These are phyloP conservation scores for Elaeidobius kamerunicus DNA, from an alignment of 2,888 invertebrate genomes.

Conservation along the genomic window DNA sequence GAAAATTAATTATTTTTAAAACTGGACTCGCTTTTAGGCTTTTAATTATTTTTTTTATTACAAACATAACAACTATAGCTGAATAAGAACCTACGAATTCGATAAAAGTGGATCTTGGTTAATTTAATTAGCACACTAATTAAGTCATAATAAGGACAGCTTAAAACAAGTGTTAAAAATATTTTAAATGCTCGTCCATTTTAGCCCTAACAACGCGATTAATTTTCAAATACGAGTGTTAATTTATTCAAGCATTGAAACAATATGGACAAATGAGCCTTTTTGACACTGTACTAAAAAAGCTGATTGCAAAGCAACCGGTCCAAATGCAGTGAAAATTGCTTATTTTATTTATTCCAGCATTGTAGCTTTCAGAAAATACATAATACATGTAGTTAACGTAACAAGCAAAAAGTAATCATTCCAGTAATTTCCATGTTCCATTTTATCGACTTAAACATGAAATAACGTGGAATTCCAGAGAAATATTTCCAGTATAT, in stretches of 20 bases:
- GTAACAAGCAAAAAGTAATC: conserved; percentile 30
- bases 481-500: conserved; percentile 22
- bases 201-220: not conserved
- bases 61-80: too few species aligned
- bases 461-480: conserved; percentile 23
- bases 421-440: conserved; percentile 30
- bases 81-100: too few species aligned
- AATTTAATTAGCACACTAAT: too few species aligned
- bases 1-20: too few species aligned
- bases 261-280: conserved; percentile 23
- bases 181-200: too few species aligned
- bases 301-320: conserved; percentile 21
- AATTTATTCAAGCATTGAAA: conserved; percentile 8
- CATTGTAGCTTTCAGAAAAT: conserved; percentile 17
- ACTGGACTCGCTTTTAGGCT: too few species aligned
- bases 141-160: too few species aligned
- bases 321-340: conserved; percentile 22
- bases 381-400: conserved; percentile 27
- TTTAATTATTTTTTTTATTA: too few species aligned
- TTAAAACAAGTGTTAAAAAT: too few species aligned
- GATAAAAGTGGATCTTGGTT: too few species aligned
- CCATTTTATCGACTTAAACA: conserved; percentile 28
- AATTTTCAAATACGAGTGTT: not conserved
- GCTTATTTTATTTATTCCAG: conserved; percentile 23
- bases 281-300: conserved; percentile 22